Base-by-base conservation (phyloP, 2,113 vertebrate species). In the Leucoraja erinaceus region DNA sequence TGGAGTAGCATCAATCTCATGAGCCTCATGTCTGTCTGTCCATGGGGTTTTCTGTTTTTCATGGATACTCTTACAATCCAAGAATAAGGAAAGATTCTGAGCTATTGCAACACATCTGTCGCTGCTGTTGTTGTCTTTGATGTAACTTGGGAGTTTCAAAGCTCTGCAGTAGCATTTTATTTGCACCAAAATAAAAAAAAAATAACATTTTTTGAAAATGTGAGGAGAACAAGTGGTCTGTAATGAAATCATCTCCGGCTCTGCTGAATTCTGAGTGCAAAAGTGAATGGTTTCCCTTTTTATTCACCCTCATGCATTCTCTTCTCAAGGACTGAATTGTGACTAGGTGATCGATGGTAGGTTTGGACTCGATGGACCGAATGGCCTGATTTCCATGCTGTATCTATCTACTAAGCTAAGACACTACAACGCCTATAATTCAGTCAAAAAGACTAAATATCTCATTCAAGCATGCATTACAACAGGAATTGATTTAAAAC, bases 161-260 rank as follows among this genome's bases (percentile, higher is more conserved):
- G 90, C 66, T 54, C 66, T 91, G 68, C 66, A 72, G 90, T 91
- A 72, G 68, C 90, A 72, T 72, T 91, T 72, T 91, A 91, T 91
- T 91, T 91, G 90, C 90, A 91, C 90, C 90, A 70, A 91, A 91
- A 91, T 91, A 91, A 91, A 91, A 91, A 88, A 88, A 38, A 72
- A 91, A 72, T 84, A 84, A 84, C 90, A 79, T 91, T 91, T 91
- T 91, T 91, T 91, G 33, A 91, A 91, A 72, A 66, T 91, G 86
- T 90, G 90, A 91, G 68, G 38, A 22, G 16, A 72, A 70, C 72
- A 91, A 72, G 83, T n/a, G 6, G 83, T 88, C 83, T 63, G 59
- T 88, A n/a, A 31, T 88, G 83, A 28, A 88, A 31, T 88, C 16
- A 61, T 63, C 59, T 88, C n/a, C 31, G 59, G 16, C 59, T 63